Base-by-base conservation (phyloP, 2,888 invertebrate species). In the Ophraella communa region DNA sequence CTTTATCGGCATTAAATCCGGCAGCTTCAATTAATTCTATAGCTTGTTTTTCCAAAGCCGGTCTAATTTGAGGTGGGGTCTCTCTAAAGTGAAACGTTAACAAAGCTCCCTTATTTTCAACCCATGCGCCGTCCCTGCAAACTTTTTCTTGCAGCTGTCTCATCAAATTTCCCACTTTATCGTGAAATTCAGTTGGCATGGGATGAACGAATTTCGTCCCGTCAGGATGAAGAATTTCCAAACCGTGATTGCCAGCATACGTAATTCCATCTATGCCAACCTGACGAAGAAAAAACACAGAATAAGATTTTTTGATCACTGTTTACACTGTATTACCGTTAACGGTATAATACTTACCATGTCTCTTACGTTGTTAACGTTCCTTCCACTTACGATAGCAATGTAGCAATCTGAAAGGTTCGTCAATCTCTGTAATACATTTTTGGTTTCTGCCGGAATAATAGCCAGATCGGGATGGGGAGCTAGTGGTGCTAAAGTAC, bases 171-270 rank as follows among this genome's bases (percentile, higher is more conserved):
- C 88, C 90, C 33, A 93, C 93, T 81, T 92, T 93, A 68, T 88
- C 90, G 75, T 93, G 92, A 72, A 90, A 89, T 76, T 93, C 93
- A 69, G 89, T 87, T 0, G 95, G 95, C 93, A 95, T 94, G 0
- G 95, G 94, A 81, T 94, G 94, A 0, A 94, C 92, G 78, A 95
- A 95, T 82, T 91, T 93, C 76, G 92, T 94, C 60, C 94, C 94
- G 76, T 95, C 95, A 0, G 95, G 94, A 80, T 95, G 95, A 10
- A 94, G 81, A 76, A 95, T 94, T 83, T 95, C 94, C 65, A 95
- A 80, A 0, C 94, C 95, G 77, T 95, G 94, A 81, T 92, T 94
- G 30, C 95, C 95, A 0, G 95, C 95, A 78, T 95, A 95, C 0
- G 95, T 95, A 64, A 95, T 93, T 65, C 93, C 93, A 72, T 94